phyloP scores from a whole-genome alignment of 2,888 invertebrate species.

The Drosophila helvetica region DNA sequence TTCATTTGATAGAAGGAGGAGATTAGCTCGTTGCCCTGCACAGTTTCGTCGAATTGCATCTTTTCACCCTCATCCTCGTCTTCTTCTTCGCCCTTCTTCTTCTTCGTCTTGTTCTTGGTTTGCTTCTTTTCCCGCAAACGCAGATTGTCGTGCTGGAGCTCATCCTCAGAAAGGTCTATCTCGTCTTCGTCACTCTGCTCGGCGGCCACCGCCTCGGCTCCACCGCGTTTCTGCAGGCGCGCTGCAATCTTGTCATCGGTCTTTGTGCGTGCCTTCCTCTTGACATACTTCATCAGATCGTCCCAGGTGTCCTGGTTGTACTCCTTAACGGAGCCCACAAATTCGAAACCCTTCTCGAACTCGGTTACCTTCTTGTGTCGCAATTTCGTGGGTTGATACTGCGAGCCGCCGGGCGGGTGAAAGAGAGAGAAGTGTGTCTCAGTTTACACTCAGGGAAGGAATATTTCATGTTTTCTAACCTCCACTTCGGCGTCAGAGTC shows the following conservation, averaged over 20 bases:
- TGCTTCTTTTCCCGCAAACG: slow-evolving; percentile 88
- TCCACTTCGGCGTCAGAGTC: slow-evolving; percentile 92
- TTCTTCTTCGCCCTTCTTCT: slow-evolving; percentile 84
- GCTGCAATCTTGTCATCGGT: slow-evolving; percentile 93
- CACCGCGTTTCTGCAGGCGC: slow-evolving; percentile 85
- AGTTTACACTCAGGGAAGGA: neutral
- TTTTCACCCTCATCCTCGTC: slow-evolving; percentile 85
- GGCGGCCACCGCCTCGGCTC: slow-evolving; percentile 85
- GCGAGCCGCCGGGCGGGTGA: slow-evolving; percentile 63
- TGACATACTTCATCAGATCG: slow-evolving; percentile 91
- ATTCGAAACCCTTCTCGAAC: slow-evolving; percentile 92
- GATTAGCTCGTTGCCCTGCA: slow-evolving; percentile 87
- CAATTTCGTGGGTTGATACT: slow-evolving; percentile 93
- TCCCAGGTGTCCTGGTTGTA: slow-evolving; percentile 93
- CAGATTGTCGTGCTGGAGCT: slow-evolving; percentile 89
- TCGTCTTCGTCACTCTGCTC: slow-evolving; percentile 85
- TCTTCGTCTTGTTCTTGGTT: slow-evolving; percentile 85
- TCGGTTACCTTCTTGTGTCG: slow-evolving; percentile 89
- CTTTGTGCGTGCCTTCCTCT: slow-evolving; percentile 91
- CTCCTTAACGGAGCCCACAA: slow-evolving; percentile 90
- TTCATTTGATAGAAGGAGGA: slow-evolving; percentile 97
- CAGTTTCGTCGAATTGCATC: slow-evolving; percentile 86
- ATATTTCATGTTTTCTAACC: slow-evolving; percentile 84
- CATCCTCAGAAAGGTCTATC: slow-evolving; percentile 90
- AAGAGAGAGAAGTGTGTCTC: neutral